Base-by-base conservation (phyloP, 2,113 vertebrate species). In the Cavia aperea region DNA sequence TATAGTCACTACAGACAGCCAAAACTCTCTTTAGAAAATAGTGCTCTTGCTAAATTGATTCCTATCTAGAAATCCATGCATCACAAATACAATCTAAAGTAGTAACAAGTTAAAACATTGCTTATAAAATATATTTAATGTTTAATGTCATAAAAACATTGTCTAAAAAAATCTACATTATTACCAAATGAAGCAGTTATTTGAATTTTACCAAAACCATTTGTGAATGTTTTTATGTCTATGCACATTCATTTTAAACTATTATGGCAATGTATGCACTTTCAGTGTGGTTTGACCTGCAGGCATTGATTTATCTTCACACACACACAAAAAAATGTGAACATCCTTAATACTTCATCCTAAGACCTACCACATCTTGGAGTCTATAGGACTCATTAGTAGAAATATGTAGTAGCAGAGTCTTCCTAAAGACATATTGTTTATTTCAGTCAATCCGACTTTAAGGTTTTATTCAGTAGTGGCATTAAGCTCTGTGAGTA, bases 171-270 rank as follows among this genome's bases (percentile, higher is more conserved):
- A 58, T 26, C 23, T 49, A 51, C 43, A n/a, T 24, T 87, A 94
- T 89, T 89, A 58, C 24, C 56, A 79, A 78, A 68, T 63, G 49
- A 63, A 51, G 21, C 5, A 72, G 60, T 62, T 72, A 60, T 84
- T 81, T 93, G 58, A 93, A 81, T 83, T 90, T 85, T 46, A 92
- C 36, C 33, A 87, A 90, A 92, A 90, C 65, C 8, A 60, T 43
- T 78, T 21, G 39, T 54, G 56, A 88, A 81, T 21, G 62, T 13
- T 9, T 36, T 72, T 65, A 15, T 58, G 16, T 56, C 23, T 88
- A 18, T 88, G 36, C 6, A 62, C 7, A 81, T 81, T 81, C 29
- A 89, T 23, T 43, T 81, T 83, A 54, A 91, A 79, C 43, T 68
- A 39, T 62, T 70, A 56, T 65, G 93, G 39, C 29, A 49, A 86